phyloP scores from a whole-genome alignment of 2,113 vertebrate species.

The Anser cygnoides region DNA sequence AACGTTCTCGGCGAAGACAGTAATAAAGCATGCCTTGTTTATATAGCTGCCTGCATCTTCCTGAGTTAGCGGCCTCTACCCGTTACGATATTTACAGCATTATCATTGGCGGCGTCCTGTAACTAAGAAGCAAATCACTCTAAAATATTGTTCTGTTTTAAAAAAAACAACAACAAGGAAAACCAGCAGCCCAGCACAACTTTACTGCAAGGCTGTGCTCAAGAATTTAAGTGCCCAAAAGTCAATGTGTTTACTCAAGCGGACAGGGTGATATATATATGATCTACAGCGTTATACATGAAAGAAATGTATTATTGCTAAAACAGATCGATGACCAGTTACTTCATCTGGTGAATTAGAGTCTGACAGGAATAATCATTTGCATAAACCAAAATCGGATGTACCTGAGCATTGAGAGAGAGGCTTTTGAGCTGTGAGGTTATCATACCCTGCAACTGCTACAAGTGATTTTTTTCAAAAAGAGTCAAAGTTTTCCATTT shows the following conservation, averaged over 20 bases:
- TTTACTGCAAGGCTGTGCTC: neutral
- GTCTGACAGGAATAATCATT: rapidly evolving
- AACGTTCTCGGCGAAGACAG: neutral
- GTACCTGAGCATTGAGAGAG: rapidly evolving
- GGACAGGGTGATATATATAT: neutral
- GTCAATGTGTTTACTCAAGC: neutral
- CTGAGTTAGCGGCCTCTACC: neutral
- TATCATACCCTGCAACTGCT: neutral
- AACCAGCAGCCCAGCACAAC: neutral
- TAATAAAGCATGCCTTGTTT: neutral
- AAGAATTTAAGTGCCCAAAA: neutral
- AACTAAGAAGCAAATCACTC: neutral
- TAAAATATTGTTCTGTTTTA: neutral
- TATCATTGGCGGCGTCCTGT: neutral
- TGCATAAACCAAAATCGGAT: neutral
- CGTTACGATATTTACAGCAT: neutral
- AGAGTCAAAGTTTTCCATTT: neutral
- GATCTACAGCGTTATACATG: rapidly evolving
- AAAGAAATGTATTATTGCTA: rapidly evolving
- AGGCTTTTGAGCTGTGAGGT: neutral
- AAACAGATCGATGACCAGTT: neutral
- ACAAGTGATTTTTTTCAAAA: neutral
- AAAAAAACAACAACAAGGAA: neutral
- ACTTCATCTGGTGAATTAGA: neutral
- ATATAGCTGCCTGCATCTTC: neutral